These are phyloP conservation scores for Myopa tessellatipennis DNA, from an alignment of 2,888 invertebrate species.

Conservation along the genomic window DNA sequence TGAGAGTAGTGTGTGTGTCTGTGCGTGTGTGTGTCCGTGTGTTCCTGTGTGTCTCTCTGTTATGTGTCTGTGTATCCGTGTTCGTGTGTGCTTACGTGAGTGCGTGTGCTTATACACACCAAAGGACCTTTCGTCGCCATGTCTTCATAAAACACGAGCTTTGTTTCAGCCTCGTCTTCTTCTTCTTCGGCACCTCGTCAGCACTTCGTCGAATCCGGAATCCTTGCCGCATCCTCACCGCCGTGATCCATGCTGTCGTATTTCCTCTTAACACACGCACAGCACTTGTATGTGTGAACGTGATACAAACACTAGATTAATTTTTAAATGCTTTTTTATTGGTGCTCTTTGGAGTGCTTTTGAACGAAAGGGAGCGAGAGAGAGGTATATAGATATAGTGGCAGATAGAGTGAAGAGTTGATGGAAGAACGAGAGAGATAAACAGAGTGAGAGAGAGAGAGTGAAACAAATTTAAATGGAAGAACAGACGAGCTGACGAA, in stretches of 20 bases:
- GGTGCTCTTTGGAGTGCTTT: constrained; percentile 47
- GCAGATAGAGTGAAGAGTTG: neutral
- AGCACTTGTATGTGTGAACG: constrained; percentile 47
- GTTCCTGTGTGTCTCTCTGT: constrained; percentile 25
- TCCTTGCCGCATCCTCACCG: constrained; percentile 23
- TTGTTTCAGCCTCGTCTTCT: constrained; percentile 15
- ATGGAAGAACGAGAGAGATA: constrained; percentile 24
- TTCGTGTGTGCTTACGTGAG: constrained; percentile 22
- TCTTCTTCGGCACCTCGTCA: constrained; percentile 31
- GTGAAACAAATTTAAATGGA: constrained; percentile 13
- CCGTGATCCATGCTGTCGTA: constrained; percentile 15
- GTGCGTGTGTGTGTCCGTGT: constrained; percentile 10
- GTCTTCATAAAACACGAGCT: constrained; percentile 45
- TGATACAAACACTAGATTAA: constrained; percentile 55
- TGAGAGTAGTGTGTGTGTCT: neutral
- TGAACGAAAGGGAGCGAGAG: constrained; percentile 13
- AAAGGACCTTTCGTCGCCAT: constrained; percentile 48
- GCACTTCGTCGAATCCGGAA: constrained; percentile 25
- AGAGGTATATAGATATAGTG: neutral
- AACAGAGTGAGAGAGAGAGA: constrained; percentile 7
- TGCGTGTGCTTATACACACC: constrained; percentile 34
- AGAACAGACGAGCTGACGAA: neutral
- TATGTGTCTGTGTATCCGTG: neutral
- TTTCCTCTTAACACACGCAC: constrained; percentile 26
- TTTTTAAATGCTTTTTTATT: constrained; percentile 55